Percentiles rank a stretch among this genome's conserved stretches.
phyloP scores from a whole-genome alignment of 2,797 vertebrate species.

The Rhynchonycteris naso region DNA sequence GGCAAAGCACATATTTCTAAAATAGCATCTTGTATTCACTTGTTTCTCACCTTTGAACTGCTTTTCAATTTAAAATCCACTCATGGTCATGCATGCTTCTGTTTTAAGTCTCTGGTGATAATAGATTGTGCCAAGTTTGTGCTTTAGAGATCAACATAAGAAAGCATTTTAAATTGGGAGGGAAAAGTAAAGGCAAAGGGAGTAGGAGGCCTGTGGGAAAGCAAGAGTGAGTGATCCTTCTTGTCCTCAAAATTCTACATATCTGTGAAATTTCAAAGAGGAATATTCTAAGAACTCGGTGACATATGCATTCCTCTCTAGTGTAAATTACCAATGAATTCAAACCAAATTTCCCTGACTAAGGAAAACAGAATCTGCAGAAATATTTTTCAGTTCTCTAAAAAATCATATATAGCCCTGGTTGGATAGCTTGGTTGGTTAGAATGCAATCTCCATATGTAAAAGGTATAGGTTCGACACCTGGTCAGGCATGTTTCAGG shows the following conservation, averaged over 20 bases:
- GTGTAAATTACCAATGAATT: slow-evolving; percentile 65
- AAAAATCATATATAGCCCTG: not conserved
- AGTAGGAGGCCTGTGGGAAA: slow-evolving; percentile 51
- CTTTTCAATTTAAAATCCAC: slow-evolving; percentile 38
- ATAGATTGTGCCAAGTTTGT: slow-evolving; percentile 12
- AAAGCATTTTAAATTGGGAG: slow-evolving; percentile 51
- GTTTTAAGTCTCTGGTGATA: slow-evolving; percentile 38
- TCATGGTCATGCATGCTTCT: not conserved
- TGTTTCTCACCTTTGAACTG: slow-evolving; percentile 57
- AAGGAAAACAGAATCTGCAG: slow-evolving; percentile 42
- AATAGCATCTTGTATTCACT: slow-evolving; percentile 15
- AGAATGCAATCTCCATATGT: no score
- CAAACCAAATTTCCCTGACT: slow-evolving; percentile 52
- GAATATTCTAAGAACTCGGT: slow-evolving; percentile 81
- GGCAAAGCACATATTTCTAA: not conserved
- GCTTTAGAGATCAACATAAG: slow-evolving; percentile 44
- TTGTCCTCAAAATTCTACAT: slow-evolving; percentile 68
- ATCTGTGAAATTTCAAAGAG: slow-evolving; percentile 77
- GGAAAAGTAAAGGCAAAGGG: slow-evolving; percentile 39
- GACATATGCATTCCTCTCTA: slow-evolving; percentile 62
- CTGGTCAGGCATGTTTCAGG: no score
- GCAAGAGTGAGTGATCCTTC: slow-evolving; percentile 52
- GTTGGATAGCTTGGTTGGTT: no score
- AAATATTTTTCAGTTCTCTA: not conserved
- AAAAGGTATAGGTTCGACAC: no score